Evolutionary conservation across 1,140 invertebrate genomes (phyloP).

Genomic region (Lasioglossum baleicum): DNA sequence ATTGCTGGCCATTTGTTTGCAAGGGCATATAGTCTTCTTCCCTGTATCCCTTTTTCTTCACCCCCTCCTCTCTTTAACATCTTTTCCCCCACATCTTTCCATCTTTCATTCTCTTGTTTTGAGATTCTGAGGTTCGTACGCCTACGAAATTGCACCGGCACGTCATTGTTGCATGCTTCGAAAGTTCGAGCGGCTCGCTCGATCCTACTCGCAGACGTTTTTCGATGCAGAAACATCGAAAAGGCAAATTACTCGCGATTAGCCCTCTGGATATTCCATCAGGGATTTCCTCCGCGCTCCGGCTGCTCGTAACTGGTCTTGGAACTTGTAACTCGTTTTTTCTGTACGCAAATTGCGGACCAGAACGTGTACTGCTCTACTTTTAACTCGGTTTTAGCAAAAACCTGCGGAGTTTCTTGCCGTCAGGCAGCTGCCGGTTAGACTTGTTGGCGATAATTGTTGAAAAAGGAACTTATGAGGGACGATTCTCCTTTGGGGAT

Average conservation of each 20-base stretch:
- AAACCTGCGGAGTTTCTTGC: not conserved
- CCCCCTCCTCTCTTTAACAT: conserved; percentile 14
- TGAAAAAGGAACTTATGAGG: too few species aligned
- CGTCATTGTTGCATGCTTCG: conserved; percentile 41
- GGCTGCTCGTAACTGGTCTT: not conserved
- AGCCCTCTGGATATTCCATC: conserved; percentile 26
- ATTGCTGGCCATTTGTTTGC: conserved; percentile 77
- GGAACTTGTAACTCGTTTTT: conserved; percentile 11
- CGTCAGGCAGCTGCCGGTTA: not conserved
- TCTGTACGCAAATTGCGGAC: conserved; percentile 21
- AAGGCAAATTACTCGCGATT: conserved; percentile 51
- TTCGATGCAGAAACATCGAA: conserved; percentile 1
- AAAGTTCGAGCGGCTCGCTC: conserved; percentile 24
- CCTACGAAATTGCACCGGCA: conserved; percentile 73
- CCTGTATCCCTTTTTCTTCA: not conserved
- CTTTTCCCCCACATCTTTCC: conserved; percentile 32
- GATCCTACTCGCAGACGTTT: conserved; percentile 1
- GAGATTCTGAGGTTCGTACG: conserved; percentile 56
- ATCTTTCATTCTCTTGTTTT: conserved; percentile 38
- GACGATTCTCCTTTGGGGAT: too few species aligned
- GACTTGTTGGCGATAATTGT: not conserved
- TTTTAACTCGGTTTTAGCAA: not conserved
- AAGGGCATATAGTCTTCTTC: conserved; percentile 66
- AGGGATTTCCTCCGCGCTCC: not conserved
- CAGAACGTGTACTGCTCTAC: not conserved